These are phyloP conservation scores for Acanthurus tractus DNA, from an alignment of 2,797 vertebrate species.

Conservation along the genomic window DNA sequence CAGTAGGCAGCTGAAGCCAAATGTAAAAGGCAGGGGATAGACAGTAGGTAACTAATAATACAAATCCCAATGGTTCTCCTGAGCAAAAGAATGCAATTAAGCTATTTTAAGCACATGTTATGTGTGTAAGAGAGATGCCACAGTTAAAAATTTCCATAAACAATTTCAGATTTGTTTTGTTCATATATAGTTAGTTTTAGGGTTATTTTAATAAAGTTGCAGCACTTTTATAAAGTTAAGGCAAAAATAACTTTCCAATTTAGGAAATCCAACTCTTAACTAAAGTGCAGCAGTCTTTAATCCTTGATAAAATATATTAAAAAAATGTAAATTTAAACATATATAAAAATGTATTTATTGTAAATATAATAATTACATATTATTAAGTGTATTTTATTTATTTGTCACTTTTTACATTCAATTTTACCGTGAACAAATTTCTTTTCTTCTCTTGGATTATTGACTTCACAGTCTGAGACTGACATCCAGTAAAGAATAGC, in stretches of 20 bases:
- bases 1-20: slow-evolving; percentile 37
- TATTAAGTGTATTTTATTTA: too few relatives aligned
- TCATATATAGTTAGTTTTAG: neutral
- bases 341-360: too few relatives aligned
- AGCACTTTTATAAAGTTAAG: too few relatives aligned
- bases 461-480: too few relatives aligned
- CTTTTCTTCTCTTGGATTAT: too few relatives aligned
- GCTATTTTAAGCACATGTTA: neutral
- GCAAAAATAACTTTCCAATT: too few relatives aligned
- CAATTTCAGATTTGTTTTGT: neutral
- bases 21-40: slow-evolving; percentile 36
- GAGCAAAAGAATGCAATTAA: slow-evolving; percentile 32
- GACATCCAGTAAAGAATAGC: neutral
- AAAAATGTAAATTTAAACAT: too few relatives aligned
- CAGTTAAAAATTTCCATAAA: neutral
- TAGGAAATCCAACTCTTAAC: too few relatives aligned
- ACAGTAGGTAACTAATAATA: slow-evolving; percentile 44
- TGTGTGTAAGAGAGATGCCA: neutral
- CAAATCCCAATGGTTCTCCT: slow-evolving; percentile 25
- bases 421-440: neutral
- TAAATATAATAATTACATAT: too few relatives aligned
- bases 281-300: too few relatives aligned
- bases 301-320: too few relatives aligned
- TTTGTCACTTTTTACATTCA: neutral
- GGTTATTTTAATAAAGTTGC: too few relatives aligned